Base-by-base conservation (phyloP, 2,888 invertebrate species). In the Steinernema carpocapsae region DNA sequence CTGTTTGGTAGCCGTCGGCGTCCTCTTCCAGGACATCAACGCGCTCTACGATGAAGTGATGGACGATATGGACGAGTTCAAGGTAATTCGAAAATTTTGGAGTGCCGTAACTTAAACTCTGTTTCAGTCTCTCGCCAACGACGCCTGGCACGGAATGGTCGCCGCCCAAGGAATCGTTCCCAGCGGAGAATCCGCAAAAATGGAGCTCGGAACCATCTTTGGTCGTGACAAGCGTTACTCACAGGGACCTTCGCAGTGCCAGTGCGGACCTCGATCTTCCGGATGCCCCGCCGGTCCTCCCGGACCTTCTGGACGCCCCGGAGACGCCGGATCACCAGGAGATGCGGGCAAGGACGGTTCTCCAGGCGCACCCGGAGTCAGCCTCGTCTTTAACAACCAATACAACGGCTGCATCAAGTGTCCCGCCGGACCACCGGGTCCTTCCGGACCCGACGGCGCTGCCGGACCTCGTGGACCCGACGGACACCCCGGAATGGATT, bases 331-430 rank as follows among this genome's bases (percentile, higher is more conserved):
- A 74, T 75, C 76, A 71, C 51, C 73, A 17, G 81, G 81, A 72
- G 71, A 56, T 76, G 81, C 77, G 70, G 85, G 85, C 74, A 77
- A 77, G 19, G 80, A 82, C 72, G 85, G 85, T 79, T 76, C 78
- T 71, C 77, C 76, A 6, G 84, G 84, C 78, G 79, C 78, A 70
- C 75, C 77, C 48, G 84, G 84, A 78, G 78, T 80, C 24, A 75
- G 76, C 56, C 64, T 64, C 14, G 32, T 64, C 37, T 26, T 64
- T 7, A 29, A 64, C 32, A 26, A 64, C 32, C 29, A 29, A 6
- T 14, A 32, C 22, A 64, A 32, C 64, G 64, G 64, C 4, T 64
- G 64, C 37, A 64, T 32, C 32, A 22, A 64, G 17, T 64, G 64
- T n/a, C 64, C 32, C 32, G 80, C 6, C 80, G 82, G 76, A 71